Base-by-base conservation (phyloP, 1,140 invertebrate genomes). In the Branchinecta lynchi region DNA sequence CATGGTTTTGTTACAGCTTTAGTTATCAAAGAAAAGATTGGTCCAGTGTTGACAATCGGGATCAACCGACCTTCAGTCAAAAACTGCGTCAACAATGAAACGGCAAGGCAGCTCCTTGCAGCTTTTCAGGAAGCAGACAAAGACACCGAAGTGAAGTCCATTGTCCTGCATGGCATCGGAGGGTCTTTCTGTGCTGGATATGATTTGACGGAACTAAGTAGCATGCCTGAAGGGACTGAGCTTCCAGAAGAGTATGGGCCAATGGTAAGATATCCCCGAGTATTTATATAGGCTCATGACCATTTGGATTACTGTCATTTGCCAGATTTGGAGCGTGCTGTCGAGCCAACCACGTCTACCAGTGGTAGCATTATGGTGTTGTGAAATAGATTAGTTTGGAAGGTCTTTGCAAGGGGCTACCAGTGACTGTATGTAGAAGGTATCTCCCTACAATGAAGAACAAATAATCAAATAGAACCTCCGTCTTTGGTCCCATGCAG, bases 161-260 rank as follows among this genome's bases (percentile, higher is more conserved):
- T 86, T 17, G 84, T 96, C 10, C 80, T 96, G 6, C 86, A 93
- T 80, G 93, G 93, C 43, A 84, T 86, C 76, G 90, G 92, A 65
- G 92, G 92, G 7, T 89, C 87, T 73, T 96, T 96, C 78, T 95
- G 90, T 79, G 85, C 92, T 45, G 93, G 93, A 7, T 91, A 87
- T 77, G 92, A 96, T 79, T 74, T 84, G 66, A 74, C 76, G 21
- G 79, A 82, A 71, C 71, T 84, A 89, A 66, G 80, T 86, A 70
- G 86, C 51, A 45, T 44, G 51, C 12, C 44, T 43, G n/a, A 44
- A 43, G 60, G 44, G 69, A 73, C 70, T 65, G 68, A 68, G 43
- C 70, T 73, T 68, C 70, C 70, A 67, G 43, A 67, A 0, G 32
- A 70, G 7, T 66, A 72, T 72, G 78, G 76, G 51, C 77, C 76